phyloP scores from a whole-genome alignment of 2,113 vertebrate species.

The Elanoides forficatus region DNA sequence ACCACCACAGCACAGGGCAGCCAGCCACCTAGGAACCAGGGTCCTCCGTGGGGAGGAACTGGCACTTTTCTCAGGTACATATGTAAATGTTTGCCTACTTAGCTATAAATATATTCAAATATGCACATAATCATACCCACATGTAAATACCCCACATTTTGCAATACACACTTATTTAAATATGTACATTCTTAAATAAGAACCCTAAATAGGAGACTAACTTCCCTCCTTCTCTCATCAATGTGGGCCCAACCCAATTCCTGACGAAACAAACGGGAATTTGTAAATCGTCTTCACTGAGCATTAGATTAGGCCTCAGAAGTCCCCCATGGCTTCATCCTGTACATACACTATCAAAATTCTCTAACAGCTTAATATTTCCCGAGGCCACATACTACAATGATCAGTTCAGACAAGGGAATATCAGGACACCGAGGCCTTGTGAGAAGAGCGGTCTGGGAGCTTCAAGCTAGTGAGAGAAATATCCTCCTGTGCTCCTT shows the following conservation, averaged over 20 bases:
- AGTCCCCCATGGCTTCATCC: background rate
- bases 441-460: background rate
- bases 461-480: background rate
- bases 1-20: background rate
- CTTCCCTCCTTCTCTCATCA: background rate
- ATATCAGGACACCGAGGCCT: slow-evolving; percentile 10
- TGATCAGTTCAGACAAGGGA: slow-evolving; percentile 27
- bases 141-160: background rate
- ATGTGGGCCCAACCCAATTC: background rate
- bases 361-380: background rate
- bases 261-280: background rate
- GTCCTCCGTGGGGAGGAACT: accelerated
- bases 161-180: background rate
- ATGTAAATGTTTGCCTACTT: background rate
- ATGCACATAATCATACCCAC: background rate
- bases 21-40: background rate
- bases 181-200: background rate
- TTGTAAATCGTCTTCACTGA: background rate
- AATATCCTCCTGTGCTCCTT: background rate
- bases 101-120: background rate
- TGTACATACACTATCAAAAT: background rate
- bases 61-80: background rate
- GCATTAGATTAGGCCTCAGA: background rate
- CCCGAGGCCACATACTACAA: background rate
- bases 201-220: background rate